Percentiles rank a stretch among this genome's conserved stretches.
Evolutionary conservation across 1,140 invertebrate genomes (phyloP).

Genomic region (Armadillidium nasatum): DNA sequence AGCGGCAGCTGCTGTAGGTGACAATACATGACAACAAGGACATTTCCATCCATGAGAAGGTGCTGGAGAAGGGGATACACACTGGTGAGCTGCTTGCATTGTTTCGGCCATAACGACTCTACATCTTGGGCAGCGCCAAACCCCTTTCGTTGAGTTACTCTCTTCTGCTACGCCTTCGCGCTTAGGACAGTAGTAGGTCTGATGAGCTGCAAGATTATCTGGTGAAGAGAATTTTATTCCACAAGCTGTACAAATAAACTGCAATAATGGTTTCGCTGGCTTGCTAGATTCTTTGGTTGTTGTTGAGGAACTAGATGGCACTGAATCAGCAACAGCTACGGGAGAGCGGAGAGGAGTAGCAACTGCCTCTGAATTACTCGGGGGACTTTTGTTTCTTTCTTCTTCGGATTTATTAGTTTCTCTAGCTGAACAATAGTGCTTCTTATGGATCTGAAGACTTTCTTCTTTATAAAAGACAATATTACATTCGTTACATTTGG

Average conservation of each 20-base stretch:
- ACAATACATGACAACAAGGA: conserved; percentile 81
- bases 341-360: conserved; percentile 31
- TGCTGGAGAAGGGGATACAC: conserved; percentile 46
- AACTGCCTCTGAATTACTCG: conserved; percentile 52
- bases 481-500: conserved; percentile 91
- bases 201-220: conserved; percentile 88
- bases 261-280: conserved; percentile 45
- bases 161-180: conserved; percentile 48
- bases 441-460: conserved; percentile 89
- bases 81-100: conserved; percentile 51
- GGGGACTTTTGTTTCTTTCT: conserved; percentile 44
- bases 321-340: conserved; percentile 34
- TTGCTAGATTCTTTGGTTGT: conserved; percentile 32
- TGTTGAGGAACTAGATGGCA: conserved; percentile 53
- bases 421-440: conserved; percentile 84
- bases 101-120: conserved; percentile 50
- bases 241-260: conserved; percentile 80
- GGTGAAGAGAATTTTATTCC: conserved; percentile 91
- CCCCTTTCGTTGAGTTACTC: conserved; percentile 46
- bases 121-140: conserved; percentile 50
- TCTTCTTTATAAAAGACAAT: conserved; percentile 95
- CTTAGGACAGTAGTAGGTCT: conserved; percentile 88
- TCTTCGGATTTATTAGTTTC: conserved; percentile 32
- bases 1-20: conserved; percentile 73
- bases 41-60: conserved; percentile 68